Base-by-base conservation (phyloP, 2,113 vertebrate species). In the Platysternon megacephalum region DNA sequence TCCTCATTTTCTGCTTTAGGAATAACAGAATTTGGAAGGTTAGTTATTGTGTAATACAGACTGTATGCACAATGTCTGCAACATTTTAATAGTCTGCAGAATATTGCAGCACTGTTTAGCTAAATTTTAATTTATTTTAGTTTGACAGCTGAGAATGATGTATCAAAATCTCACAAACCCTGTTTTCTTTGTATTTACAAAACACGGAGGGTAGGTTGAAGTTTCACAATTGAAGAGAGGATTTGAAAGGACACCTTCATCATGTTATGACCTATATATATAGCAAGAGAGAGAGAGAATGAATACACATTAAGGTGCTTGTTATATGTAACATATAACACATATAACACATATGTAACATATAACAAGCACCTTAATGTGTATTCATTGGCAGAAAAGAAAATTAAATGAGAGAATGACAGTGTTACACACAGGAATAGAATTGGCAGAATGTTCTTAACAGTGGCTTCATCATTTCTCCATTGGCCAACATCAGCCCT, bases 321-420 rank as follows among this genome's bases (percentile, higher is more conserved):
- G 49, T 14, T 52, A 11, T 81, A 7, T 46, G 12, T 51, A 92
- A 88, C 0, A 0, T 44, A 6, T 44, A 80, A n/a, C n/a, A n/a
- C n/a, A n/a, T n/a, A n/a, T n/a, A n/a, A n/a, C n/a, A n/a, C n/a
- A 11, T 81, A 7, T 46, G 12, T 51, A 92, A 88, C 0, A 0
- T 44, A 6, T 44, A 80, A n/a, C n/a, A n/a, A n/a, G 61, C 80
- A 74, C 83, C 53, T 68, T 84, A n/a, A 82, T 93, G 81, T 94
- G 94, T 87, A 93, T 89, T 92, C 85, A 88, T 80, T 96, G 90
- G 35, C 89, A 80, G 81, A 91, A 84, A 74, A 84, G 86, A 76
- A 95, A 92, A 96, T 84, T 55, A 92, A 93, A 80, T 95, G 96
- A 85, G 93, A 94, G 86, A 93, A 89, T 89, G 92, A 89, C 91